A percentile compares a stretch with the other conserved stretches of the same genome.
These are phyloP conservation scores for Cyphomyrus discorhynchus DNA, from an alignment of 2,113 vertebrate species.

Conservation along the genomic window DNA sequence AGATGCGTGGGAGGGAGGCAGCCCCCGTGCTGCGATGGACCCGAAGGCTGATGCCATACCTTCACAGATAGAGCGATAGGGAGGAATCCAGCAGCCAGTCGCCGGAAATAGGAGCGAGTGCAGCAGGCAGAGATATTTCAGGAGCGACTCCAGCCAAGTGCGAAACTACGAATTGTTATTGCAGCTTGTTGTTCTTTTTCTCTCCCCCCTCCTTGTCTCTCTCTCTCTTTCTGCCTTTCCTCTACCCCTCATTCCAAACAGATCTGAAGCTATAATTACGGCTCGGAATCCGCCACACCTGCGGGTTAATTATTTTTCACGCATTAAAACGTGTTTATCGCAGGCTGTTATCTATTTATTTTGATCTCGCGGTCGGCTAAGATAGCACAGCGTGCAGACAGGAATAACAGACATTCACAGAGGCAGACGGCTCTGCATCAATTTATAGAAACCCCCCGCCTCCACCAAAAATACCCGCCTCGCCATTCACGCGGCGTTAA, in stretches of 20 bases:
- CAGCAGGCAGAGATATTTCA: neutral
- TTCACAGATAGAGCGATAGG: neutral
- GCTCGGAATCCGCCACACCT: conserved; percentile 6
- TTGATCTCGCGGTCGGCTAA: neutral
- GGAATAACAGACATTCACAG: neutral
- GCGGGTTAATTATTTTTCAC: conserved; percentile 19
- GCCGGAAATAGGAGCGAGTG: neutral
- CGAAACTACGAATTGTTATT: conserved; percentile 13
- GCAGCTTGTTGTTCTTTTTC: neutral
- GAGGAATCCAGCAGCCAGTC: neutral
- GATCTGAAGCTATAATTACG: neutral
- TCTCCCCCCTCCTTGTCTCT: too few species aligned
- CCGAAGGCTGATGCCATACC: neutral
- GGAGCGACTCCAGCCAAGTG: neutral
- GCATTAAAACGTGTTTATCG: conserved; percentile 16
- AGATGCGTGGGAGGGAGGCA: neutral
- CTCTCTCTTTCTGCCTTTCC: neutral
- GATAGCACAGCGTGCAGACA: neutral
- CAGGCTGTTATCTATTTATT: neutral
- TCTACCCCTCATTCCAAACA: neutral
- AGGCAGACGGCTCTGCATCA: neutral
- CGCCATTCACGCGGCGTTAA: neutral
- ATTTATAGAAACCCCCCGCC: neutral
- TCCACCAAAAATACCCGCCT: neutral
- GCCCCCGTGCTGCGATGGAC: neutral